These are phyloP conservation scores for Hirundichthys speculiger DNA, from an alignment of 2,113 vertebrate genomes.

Conservation along the genomic window DNA sequence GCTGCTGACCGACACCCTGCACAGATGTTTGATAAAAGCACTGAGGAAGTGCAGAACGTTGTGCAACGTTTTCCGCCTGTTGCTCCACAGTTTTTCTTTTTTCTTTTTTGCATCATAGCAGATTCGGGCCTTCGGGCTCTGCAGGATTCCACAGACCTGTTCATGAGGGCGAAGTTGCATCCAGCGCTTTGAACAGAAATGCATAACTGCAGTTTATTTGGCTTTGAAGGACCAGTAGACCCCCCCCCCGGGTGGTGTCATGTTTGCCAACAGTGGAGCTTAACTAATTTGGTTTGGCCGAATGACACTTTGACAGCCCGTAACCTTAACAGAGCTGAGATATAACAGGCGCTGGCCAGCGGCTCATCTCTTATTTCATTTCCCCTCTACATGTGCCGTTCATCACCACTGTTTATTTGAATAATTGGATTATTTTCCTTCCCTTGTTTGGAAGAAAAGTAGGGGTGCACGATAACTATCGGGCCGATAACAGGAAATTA, in stretches of 20 bases:
- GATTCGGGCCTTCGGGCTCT: no score
- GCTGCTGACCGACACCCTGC: not conserved
- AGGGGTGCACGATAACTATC: no score
- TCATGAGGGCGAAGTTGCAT: no score
- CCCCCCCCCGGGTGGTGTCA: conserved; percentile 15
- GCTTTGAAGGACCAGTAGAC: not conserved
- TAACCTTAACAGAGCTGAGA: conserved; percentile 20
- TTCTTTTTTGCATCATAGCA: not conserved
- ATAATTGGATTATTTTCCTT: no score
- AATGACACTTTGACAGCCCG: conserved; percentile 18
- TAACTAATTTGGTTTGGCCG: conserved; percentile 28
- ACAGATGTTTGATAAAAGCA: not conserved
- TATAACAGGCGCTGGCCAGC: not conserved
- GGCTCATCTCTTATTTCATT: conserved; percentile 13
- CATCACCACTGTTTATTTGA: not conserved
- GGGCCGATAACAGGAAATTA: no score
- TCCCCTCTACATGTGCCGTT: not conserved
- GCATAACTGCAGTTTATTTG: no score
- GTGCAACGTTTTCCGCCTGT: not conserved
- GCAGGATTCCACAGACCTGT: not conserved
- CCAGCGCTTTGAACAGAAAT: not conserved
- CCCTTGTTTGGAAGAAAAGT: no score
- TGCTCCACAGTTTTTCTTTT: not conserved
- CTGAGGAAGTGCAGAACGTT: not conserved
- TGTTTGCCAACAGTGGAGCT: conserved; percentile 28